Percentiles rank a stretch among this genome's conserved stretches.
phyloP scores from a whole-genome alignment of 2,113 vertebrate genomes.

The Ursus arctos region DNA sequence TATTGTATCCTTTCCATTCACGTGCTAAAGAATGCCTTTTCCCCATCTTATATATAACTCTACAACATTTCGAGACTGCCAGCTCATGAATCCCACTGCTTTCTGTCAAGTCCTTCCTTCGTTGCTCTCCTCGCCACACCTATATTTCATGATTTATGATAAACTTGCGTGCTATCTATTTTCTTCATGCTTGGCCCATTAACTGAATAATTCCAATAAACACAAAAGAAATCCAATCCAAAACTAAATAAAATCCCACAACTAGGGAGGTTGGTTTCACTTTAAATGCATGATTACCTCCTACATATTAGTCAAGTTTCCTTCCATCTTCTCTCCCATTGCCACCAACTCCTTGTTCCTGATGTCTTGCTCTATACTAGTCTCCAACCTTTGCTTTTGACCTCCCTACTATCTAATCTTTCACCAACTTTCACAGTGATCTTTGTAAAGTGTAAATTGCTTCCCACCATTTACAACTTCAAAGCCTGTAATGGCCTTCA shows the following conservation, averaged over 20 bases:
- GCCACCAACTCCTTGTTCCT: neutral
- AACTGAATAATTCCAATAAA: neutral
- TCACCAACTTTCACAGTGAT: neutral
- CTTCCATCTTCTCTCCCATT: neutral
- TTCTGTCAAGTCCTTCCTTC: neutral
- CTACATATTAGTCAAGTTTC: neutral
- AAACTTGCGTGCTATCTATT: neutral
- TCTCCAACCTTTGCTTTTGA: neutral
- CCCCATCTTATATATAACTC: neutral
- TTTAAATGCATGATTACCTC: neutral
- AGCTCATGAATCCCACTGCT: neutral
- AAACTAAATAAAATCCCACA: neutral
- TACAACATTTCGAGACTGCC: neutral
- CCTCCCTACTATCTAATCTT: neutral
- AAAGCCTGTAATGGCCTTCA: neutral
- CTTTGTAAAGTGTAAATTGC: neutral
- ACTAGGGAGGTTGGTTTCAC: neutral
- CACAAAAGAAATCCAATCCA: neutral
- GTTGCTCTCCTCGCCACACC: neutral
- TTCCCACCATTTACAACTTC: neutral
- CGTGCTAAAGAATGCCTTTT: neutral
- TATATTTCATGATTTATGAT: neutral
- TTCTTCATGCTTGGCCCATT: neutral
- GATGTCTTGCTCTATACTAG: neutral
- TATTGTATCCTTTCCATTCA: neutral